phyloP scores from a whole-genome alignment of 2,797 vertebrate species.

The Myotis daubentonii region DNA sequence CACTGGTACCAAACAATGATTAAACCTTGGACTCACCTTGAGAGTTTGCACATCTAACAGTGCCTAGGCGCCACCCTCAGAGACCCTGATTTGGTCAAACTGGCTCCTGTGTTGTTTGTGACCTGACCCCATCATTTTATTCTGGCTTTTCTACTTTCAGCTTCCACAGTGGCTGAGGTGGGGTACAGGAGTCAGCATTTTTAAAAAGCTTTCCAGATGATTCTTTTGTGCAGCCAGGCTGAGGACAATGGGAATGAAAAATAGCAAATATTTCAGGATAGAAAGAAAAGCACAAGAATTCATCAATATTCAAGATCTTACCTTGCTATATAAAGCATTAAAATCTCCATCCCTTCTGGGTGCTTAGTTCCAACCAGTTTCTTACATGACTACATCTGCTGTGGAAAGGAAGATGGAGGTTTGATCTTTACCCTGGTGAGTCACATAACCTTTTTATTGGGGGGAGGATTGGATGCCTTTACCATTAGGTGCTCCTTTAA shows the following conservation, averaged over 20 bases:
- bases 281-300: slow-evolving; percentile 3
- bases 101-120: neutral
- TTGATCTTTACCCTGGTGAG: slow-evolving; percentile 64
- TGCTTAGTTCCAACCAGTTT: neutral
- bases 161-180: neutral
- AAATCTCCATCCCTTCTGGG: neutral
- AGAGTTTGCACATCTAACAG: neutral
- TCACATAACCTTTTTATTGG: neutral
- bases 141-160: neutral
- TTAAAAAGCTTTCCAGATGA: neutral
- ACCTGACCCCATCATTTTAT: neutral
- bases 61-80: neutral
- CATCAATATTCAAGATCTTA: neutral
- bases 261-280: neutral
- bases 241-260: slow-evolving; percentile 13
- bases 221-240: neutral
- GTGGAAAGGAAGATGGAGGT: slow-evolving; percentile 48
- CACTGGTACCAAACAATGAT: neutral
- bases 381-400: neutral
- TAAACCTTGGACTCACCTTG: neutral
- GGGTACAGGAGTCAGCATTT: neutral
- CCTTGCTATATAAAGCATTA: neutral
- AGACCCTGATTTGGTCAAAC: neutral
- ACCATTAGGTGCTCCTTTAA: slow-evolving; percentile 40
- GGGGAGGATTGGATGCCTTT: neutral